These are phyloP conservation scores for Zelostemma sp. DNA, from an alignment of 1,140 invertebrate genomes.

Conservation along the genomic window DNA sequence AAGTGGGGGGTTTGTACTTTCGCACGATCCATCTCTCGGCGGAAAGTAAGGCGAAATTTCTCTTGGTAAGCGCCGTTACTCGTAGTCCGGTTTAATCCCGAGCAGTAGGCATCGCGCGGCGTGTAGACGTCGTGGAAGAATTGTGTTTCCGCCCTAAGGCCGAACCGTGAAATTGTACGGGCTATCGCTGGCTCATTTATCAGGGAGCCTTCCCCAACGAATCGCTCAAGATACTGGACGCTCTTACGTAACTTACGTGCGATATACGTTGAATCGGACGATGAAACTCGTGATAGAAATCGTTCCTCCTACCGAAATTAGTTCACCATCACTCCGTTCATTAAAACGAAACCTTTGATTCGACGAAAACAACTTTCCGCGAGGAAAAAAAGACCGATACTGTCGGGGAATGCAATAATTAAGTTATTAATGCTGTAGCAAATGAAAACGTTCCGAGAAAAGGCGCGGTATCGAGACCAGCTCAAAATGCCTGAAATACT, in stretches of 20 bases:
- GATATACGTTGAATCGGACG: background rate
- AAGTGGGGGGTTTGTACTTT: conserved; percentile 25
- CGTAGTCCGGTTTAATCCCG: conserved; percentile 19
- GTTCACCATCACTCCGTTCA: too few species aligned
- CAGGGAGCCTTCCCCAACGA: conserved; percentile 12
- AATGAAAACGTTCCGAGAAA: too few species aligned
- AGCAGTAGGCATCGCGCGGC: conserved; percentile 10
- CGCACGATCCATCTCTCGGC: conserved; percentile 18
- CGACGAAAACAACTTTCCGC: too few species aligned
- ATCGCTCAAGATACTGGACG: background rate
- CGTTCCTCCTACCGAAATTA: background rate
- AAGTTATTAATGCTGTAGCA: too few species aligned
- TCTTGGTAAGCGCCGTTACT: conserved; percentile 17
- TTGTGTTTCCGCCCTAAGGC: conserved; percentile 20
- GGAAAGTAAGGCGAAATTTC: conserved; percentile 26
- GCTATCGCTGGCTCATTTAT: conserved; percentile 30
- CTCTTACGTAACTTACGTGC: conserved; percentile 3
- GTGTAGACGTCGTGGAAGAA: conserved; percentile 17
- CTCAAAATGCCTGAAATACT: background rate
- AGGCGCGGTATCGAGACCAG: background rate
- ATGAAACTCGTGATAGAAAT: background rate
- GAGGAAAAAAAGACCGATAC: too few species aligned
- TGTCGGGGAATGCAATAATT: too few species aligned
- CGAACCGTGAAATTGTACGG: conserved; percentile 28
- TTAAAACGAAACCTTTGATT: too few species aligned